Conservation (phyloP, 2,888 invertebrate species). For the Cataglyphis cursor region DNA sequence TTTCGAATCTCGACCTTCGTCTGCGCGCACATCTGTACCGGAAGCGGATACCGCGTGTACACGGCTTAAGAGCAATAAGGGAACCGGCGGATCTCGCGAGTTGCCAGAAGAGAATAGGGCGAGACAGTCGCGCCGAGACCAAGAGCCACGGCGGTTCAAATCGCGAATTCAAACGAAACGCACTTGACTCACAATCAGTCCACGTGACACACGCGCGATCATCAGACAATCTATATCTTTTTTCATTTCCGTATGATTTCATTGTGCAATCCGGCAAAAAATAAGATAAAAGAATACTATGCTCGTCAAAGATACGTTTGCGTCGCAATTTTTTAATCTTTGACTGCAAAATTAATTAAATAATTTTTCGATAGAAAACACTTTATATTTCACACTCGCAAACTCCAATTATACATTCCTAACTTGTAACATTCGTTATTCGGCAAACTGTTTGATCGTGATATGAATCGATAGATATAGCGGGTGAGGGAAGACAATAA, state of each 20-base stretch:
- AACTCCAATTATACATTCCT: conserved; percentile 20
- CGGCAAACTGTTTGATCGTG: not conserved
- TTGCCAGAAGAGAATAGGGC: conserved; percentile 80
- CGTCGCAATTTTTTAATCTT: not conserved
- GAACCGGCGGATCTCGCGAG: conserved; percentile 73
- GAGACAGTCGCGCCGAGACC: conserved; percentile 82
- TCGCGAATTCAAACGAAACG: conserved; percentile 60
- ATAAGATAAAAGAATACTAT: not conserved
- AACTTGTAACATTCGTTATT: not conserved
- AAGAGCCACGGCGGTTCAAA: conserved; percentile 80
- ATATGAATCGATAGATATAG: not conserved
- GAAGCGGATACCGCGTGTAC: conserved; percentile 74
- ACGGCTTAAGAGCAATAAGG: conserved; percentile 81
- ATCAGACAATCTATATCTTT: not conserved
- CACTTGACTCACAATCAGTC: conserved; percentile 18
- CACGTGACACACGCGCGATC: conserved; percentile 72
- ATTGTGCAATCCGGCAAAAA: not conserved
- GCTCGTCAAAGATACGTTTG: not conserved
- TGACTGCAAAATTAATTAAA: not conserved
- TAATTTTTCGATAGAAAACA: conserved; percentile 2
- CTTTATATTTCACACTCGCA: not conserved
- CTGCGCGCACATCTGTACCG: conserved; percentile 66
- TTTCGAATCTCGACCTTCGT: conserved; percentile 59
- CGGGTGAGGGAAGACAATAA: not conserved
- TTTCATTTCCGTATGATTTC: conserved; percentile 3